phyloP scores from a whole-genome alignment of 92 coral and sea anemone species.

The Porites rus region DNA sequence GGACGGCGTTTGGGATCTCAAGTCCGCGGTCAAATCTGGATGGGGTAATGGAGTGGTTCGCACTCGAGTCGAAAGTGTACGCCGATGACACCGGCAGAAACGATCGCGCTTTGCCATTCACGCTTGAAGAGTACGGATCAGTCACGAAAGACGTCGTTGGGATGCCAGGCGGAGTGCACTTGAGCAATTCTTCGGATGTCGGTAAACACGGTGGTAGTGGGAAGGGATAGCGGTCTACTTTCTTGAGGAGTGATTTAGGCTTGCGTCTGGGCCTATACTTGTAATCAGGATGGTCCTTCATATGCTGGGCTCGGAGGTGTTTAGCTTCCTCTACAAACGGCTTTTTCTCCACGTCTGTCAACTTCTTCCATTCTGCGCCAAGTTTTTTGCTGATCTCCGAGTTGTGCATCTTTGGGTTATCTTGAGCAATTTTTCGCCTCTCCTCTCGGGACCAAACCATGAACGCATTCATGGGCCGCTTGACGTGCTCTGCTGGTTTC shows the following conservation, averaged over 20 bases:
- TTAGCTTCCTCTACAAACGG: conserved; percentile 99
- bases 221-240: conserved; percentile 95
- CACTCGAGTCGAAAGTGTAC: conserved; percentile 71
- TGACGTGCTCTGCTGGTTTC: conserved; percentile 86
- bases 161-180: conserved; percentile 77
- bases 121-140: conserved; percentile 72
- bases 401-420: conserved; percentile 99
- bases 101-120: conserved; percentile 83
- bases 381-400: conserved; percentile 98
- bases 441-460: conserved; percentile 99
- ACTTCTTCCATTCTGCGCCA: conserved; percentile 97
- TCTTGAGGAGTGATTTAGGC: conserved; percentile 98
- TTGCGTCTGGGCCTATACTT: conserved; percentile 98
- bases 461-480: conserved; percentile 99
- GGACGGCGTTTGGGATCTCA: conserved; percentile 87
- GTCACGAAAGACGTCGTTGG: conserved; percentile 83
- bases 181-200: conserved; percentile 89
- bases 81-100: conserved; percentile 87
- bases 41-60: conserved; percentile 74
- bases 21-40: conserved; percentile 87
- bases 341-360: conserved; percentile 92
- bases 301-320: conserved; percentile 92
- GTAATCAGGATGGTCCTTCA: conserved; percentile 98
- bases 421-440: conserved; percentile 98
- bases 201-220: conserved; percentile 89